phyloP scores from a whole-genome alignment of 2,113 vertebrate genomes.

The Cephalophus harveyi region DNA sequence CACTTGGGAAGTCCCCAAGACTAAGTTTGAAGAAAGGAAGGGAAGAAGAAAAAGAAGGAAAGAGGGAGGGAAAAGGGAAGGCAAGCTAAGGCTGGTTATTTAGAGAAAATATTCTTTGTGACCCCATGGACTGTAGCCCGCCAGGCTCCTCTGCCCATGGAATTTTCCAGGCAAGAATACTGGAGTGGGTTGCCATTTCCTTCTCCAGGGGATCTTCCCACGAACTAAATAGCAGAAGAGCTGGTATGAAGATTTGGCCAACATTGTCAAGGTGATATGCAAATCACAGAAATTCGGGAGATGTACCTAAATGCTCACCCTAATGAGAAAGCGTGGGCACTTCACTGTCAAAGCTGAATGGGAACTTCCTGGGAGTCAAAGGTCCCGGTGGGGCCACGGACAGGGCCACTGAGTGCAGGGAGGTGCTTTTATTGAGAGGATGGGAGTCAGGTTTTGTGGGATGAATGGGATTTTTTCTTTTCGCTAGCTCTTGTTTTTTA shows the following conservation, averaged over 20 bases:
- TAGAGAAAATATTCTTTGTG: not conserved
- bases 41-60: not conserved
- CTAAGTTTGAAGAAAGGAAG: not conserved
- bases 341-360: not conserved
- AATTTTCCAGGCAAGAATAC: not conserved
- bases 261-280: not conserved
- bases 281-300: not conserved
- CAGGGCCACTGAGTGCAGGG: rapidly evolving
- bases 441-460: not conserved
- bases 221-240: not conserved
- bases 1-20: not conserved
- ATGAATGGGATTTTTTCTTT: not conserved
- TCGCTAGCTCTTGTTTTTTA: not conserved
- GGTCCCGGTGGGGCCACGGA: rapidly evolving
- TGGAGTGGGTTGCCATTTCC: not conserved
- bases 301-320: not conserved
- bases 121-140: not conserved
- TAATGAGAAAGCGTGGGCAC: not conserved
- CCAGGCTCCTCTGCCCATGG: not conserved
- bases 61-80: not conserved
- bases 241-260: not conserved
- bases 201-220: not conserved
- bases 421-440: not conserved
- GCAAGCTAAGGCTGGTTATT: not conserved
- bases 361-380: not conserved